Evolutionary conservation across 2,888 invertebrate genomes (phyloP), one percentile per base, ranked within the genome.

Genomic region (Cephus nigrinus): DNA sequence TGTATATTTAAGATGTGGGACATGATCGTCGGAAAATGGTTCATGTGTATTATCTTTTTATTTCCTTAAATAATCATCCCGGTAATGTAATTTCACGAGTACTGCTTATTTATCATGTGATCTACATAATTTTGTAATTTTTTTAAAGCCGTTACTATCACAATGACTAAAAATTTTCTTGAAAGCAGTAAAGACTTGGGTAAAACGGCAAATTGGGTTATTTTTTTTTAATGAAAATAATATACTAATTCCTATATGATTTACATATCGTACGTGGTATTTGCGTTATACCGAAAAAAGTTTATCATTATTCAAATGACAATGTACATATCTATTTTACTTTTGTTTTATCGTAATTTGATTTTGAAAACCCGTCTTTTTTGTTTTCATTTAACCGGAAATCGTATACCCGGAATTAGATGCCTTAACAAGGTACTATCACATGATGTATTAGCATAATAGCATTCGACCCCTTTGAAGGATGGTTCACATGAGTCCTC

Each of bases 401-500:
- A 55, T 23, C 23, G 23, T 55, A 23, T 23, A 55, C 23, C 55
- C 55, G 23, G 55, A 55, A 55, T 55, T 11, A 55, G 55, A 55
- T 55, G 55, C 23, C 55, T 23, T 55, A 55, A 55, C 55, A 55
- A 23, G 55, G 55, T 55, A 55, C 23, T 40, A 23, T 55, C 23
- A 55, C 23, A 55, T 9, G 23, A 23, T 55, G 71, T 33, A 71
- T 71, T 71, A 71, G 71, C 71, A 71, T 71, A 31, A 55, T 23
- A 23, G 55, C 32, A 71, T 71, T 32, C 71, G 71, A 33, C 12
- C 71, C 71, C 71, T 33, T 33, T 12, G 31, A 30, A 35, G 74
- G 74, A 74, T 32, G 74, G 15, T 33, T 15, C 74, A 33, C 74
- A 36, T 73, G 55, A 69, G 4, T 69, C 34, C 75, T 68, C 76